phyloP scores from a whole-genome alignment of 2,113 vertebrate genomes.

The Engystomops pustulosus region DNA sequence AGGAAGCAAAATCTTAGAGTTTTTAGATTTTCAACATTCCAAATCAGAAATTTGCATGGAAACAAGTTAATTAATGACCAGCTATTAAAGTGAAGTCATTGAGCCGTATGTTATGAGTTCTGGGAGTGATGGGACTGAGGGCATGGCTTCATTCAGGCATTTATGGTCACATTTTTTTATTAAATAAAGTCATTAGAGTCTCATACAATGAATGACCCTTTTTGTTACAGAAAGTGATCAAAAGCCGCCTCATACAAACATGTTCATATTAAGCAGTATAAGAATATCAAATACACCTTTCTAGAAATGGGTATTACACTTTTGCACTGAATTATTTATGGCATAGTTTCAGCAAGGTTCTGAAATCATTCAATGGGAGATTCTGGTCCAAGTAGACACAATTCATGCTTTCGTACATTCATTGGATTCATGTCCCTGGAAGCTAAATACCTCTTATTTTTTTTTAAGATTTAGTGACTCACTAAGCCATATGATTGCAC shows the following conservation, averaged over 20 bases:
- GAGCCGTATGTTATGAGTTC: conserved; percentile 45
- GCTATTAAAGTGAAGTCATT: conserved; percentile 56
- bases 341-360: not conserved
- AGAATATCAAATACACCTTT: not conserved
- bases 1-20: conserved; percentile 45
- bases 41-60: conserved; percentile 52
- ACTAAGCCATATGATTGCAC: too few relatives aligned
- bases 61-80: conserved; percentile 62
- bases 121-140: conserved; percentile 14
- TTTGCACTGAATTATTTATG: not conserved
- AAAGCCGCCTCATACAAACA: not conserved
- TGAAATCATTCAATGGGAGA: too few relatives aligned
- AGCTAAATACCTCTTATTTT: too few relatives aligned
- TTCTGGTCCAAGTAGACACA: not conserved
- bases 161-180: conserved; percentile 22
- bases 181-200: not conserved
- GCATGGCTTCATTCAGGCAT: conserved; percentile 4
- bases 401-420: not conserved
- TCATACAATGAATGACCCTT: not conserved
- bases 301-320: not conserved
- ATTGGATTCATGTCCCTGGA: too few relatives aligned
- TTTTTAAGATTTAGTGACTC: too few relatives aligned
- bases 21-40: conserved; percentile 57
- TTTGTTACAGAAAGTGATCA: not conserved
- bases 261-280: too few relatives aligned